These are phyloP conservation scores for Polyommatus iphigenia DNA, from an alignment of 2,888 invertebrate species.

Conservation along the genomic window DNA sequence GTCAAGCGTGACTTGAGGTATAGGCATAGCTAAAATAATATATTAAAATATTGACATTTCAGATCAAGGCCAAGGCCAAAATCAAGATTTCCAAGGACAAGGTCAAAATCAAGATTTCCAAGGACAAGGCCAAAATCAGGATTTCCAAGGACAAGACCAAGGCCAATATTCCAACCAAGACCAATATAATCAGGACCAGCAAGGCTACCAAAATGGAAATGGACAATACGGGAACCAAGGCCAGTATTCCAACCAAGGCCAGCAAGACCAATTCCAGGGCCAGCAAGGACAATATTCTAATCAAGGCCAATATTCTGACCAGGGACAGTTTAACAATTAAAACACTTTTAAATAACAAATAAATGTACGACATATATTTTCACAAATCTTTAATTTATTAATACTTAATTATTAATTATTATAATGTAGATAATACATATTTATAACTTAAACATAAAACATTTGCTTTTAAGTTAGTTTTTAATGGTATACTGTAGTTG, in stretches of 20 bases:
- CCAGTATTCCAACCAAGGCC: slow-evolving; percentile 1
- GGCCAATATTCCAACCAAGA: neutral
- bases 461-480: no score
- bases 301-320: neutral
- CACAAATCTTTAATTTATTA: no score
- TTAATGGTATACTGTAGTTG: no score
- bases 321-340: slow-evolving; percentile 8
- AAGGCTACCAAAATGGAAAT: slow-evolving; percentile 5
- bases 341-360: neutral
- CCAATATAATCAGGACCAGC: slow-evolving; percentile 2
- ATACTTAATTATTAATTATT: no score
- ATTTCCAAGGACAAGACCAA: slow-evolving; percentile 17
- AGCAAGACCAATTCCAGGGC: neutral
- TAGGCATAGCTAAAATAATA: no score
- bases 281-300: neutral
- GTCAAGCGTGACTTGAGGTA: no score
- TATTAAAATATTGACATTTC: neutral
- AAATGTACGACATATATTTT: neutral
- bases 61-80: slow-evolving; percentile 19
- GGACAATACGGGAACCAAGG: neutral
- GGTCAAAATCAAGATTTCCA: neutral
- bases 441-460: neutral
- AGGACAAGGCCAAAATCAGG: slow-evolving; percentile 1
- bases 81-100: neutral
- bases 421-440: neutral